phyloP scores from a whole-genome alignment of 1,140 invertebrate species.

The Odontomachus brunneus region DNA sequence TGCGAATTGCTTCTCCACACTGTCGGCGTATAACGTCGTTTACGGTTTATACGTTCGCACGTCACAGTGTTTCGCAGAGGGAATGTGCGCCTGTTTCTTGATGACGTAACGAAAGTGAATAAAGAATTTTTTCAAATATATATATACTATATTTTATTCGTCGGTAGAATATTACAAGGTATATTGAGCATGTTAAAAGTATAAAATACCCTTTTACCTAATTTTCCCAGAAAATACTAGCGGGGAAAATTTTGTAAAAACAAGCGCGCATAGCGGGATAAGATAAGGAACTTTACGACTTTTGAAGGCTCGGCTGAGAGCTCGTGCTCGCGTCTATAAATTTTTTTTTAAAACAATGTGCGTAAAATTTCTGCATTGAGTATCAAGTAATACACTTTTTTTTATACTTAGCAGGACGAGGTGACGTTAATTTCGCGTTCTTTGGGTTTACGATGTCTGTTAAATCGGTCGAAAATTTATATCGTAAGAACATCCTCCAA shows the following conservation, averaged over 20 bases:
- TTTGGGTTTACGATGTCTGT: constrained; percentile 27
- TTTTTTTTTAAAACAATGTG: constrained; percentile 12
- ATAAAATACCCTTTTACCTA: background rate
- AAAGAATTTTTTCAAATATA: background rate
- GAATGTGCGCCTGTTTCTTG: background rate
- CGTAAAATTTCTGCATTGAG: constrained; percentile 35
- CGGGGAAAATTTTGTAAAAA: constrained; percentile 2
- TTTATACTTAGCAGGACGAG: constrained; percentile 8
- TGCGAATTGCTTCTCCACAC: background rate
- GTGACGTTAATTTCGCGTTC: background rate
- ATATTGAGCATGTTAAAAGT: background rate
- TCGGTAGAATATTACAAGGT: background rate
- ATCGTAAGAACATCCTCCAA: background rate
- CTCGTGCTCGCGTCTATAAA: background rate
- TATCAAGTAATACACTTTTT: constrained; percentile 36
- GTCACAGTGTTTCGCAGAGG: background rate
- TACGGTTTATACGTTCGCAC: background rate
- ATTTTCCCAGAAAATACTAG: background rate
- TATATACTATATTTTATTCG: background rate
- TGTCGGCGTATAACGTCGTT: background rate
- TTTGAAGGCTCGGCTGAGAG: constrained; percentile 16
- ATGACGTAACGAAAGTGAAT: background rate
- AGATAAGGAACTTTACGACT: constrained; percentile 40
- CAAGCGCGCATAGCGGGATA: background rate
- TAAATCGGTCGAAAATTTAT: background rate